phyloP scores from a whole-genome alignment of 2,113 vertebrate species.

The Rutilus rutilus region DNA sequence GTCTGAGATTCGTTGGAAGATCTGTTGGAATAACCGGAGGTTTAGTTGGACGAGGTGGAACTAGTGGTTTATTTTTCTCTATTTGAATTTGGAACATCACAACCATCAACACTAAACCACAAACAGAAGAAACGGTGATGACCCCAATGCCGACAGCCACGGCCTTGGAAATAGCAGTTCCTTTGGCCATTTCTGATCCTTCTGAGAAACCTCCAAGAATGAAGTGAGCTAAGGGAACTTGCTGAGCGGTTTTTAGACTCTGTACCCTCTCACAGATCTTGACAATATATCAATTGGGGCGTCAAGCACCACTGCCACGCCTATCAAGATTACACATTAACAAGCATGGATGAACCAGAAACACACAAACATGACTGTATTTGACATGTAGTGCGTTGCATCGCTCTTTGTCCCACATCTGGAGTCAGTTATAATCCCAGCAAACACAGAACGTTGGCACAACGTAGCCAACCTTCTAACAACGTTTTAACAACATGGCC shows the following conservation, averaged over 20 bases:
- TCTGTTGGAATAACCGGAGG: slow-evolving; percentile 33
- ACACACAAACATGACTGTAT: slow-evolving; percentile 58
- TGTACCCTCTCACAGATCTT: slow-evolving; percentile 61
- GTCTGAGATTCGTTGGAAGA: slow-evolving; percentile 59
- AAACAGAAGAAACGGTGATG: slow-evolving; percentile 69
- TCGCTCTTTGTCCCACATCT: slow-evolving; percentile 65
- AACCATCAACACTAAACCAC: slow-evolving; percentile 79
- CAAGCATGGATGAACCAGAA: slow-evolving; percentile 54
- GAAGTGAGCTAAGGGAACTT: slow-evolving; percentile 13
- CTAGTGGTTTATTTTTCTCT: not conserved
- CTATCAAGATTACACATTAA: slow-evolving; percentile 76
- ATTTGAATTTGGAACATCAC: slow-evolving; percentile 76
- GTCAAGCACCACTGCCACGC: slow-evolving; percentile 41
- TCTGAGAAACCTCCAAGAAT: slow-evolving; percentile 34
- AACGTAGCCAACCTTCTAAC: no score
- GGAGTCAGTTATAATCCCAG: slow-evolving; percentile 61
- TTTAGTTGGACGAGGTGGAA: not conserved
- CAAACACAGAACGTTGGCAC: no score
- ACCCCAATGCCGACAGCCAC: slow-evolving; percentile 71
- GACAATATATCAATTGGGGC: not conserved
- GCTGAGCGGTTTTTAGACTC: slow-evolving; percentile 41
- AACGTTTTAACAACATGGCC: no score
- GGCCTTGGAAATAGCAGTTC: slow-evolving; percentile 75
- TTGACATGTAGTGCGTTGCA: slow-evolving; percentile 53
- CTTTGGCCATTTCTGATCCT: slow-evolving; percentile 76